Evolutionary conservation across 1,140 invertebrate genomes (phyloP).

Genomic region (Hypothenemus hampei): DNA sequence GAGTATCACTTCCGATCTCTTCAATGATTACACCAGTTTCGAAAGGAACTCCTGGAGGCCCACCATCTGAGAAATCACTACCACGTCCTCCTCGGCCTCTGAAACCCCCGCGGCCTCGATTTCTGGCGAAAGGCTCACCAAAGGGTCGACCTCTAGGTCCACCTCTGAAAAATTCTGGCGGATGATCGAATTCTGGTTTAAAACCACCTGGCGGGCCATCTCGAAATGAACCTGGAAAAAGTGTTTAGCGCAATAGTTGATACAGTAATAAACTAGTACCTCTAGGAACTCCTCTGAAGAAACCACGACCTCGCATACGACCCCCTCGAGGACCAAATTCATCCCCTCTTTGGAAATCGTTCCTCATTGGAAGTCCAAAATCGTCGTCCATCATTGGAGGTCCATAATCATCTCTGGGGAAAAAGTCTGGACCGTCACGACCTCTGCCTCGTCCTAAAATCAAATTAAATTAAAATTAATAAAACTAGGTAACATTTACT

Average conservation of each 20-base stretch:
- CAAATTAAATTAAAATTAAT: slow-evolving; percentile 3
- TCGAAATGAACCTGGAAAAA: slow-evolving; percentile 30
- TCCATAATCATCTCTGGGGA: slow-evolving; percentile 14
- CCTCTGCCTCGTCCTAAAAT: slow-evolving; percentile 20
- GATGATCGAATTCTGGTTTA: slow-evolving; percentile 37
- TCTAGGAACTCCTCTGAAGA: slow-evolving; percentile 46
- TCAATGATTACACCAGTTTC: too few relatives aligned
- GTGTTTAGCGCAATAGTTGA: not conserved
- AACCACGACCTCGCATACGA: slow-evolving; percentile 33
- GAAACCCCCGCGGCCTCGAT: slow-evolving; percentile 10
- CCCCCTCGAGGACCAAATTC: slow-evolving; percentile 13
- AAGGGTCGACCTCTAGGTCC: slow-evolving; percentile 23
- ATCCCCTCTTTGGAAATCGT: too few relatives aligned
- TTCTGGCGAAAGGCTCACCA: slow-evolving; percentile 1
- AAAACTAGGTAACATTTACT: not conserved
- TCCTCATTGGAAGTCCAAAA: slow-evolving; percentile 10
- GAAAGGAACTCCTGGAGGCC: slow-evolving; percentile 21
- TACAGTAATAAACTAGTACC: slow-evolving; percentile 33
- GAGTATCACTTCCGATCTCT: not conserved
- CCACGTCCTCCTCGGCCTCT: slow-evolving; percentile 10
- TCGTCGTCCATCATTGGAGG: slow-evolving; percentile 14
- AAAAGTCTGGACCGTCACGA: slow-evolving; percentile 23
- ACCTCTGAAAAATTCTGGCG: slow-evolving; percentile 36
- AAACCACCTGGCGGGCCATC: slow-evolving; percentile 33
- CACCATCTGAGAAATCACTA: slow-evolving; percentile 14